These are phyloP conservation scores for Drosophila helvetica DNA, from an alignment of 2,888 invertebrate genomes.

Conservation along the genomic window DNA sequence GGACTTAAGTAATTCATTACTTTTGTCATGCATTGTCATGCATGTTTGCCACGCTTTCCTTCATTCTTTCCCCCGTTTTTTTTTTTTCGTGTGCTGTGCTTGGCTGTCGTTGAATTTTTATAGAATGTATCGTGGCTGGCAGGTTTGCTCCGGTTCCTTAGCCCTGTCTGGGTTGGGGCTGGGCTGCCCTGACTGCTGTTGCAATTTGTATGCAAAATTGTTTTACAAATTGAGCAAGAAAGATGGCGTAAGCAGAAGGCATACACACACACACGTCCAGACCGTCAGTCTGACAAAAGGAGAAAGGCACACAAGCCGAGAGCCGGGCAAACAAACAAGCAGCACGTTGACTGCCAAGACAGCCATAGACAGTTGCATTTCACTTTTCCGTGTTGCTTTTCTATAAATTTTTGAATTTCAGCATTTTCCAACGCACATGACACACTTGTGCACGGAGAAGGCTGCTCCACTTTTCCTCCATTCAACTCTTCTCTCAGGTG, in stretches of 20 bases:
- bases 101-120: slow-evolving; percentile 68
- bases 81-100: slow-evolving; percentile 50
- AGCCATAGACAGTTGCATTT: slow-evolving; percentile 44
- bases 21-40: slow-evolving; percentile 78
- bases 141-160: slow-evolving; percentile 29
- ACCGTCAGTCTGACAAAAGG: slow-evolving; percentile 28
- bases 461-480: not conserved
- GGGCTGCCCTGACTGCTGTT: slow-evolving; percentile 66
- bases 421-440: slow-evolving; percentile 35
- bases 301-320: slow-evolving; percentile 2
- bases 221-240: slow-evolving; percentile 79
- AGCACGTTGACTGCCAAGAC: slow-evolving; percentile 60
- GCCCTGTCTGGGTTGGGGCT: slow-evolving; percentile 44
- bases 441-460: slow-evolving; percentile 34
- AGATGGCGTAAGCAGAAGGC: slow-evolving; percentile 73
- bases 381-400: slow-evolving; percentile 43
- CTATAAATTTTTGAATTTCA: slow-evolving; percentile 68
- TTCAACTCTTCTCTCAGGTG: slow-evolving; percentile 28
- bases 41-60: slow-evolving; percentile 71
- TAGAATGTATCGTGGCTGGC: slow-evolving; percentile 46
- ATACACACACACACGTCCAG: slow-evolving; percentile 10
- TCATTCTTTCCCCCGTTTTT: not conserved
- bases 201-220: slow-evolving; percentile 79
- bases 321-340: slow-evolving; percentile 58
- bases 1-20: slow-evolving; percentile 76